Percentiles rank a stretch among this genome's conserved stretches.
These are phyloP conservation scores for Epiblema foenella DNA, from an alignment of 2,888 invertebrate genomes.

Conservation along the genomic window DNA sequence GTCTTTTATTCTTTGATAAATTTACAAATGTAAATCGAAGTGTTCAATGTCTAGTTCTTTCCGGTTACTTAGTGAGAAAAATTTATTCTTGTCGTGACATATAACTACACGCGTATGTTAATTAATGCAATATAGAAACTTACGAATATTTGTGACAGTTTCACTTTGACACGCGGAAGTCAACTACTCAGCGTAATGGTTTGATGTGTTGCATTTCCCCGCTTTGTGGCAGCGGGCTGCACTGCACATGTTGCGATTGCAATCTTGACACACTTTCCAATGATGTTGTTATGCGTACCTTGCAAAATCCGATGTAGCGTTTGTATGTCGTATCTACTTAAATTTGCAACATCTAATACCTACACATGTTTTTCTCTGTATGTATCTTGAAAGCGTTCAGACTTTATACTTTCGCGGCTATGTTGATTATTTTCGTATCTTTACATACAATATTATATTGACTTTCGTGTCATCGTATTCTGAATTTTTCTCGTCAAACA, in stretches of 20 bases:
- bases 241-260: slow-evolving; percentile 71
- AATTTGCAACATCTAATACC: slow-evolving; percentile 48
- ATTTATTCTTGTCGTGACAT: background rate
- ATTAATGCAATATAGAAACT: background rate
- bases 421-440: background rate
- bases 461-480: slow-evolving; percentile 19
- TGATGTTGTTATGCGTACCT: slow-evolving; percentile 78
- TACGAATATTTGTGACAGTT: slow-evolving; percentile 15
- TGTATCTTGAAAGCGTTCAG: background rate
- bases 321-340: slow-evolving; percentile 56
- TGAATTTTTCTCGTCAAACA: slow-evolving; percentile 36
- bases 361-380: slow-evolving; percentile 12
- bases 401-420: background rate
- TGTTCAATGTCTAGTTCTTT: background rate
- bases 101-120: background rate
- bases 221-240: slow-evolving; percentile 64
- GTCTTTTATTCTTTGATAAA: slow-evolving; percentile 17
- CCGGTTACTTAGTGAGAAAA: background rate
- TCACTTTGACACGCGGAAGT: slow-evolving; percentile 53
- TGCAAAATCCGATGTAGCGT: slow-evolving; percentile 77
- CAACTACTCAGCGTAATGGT: slow-evolving; percentile 59
- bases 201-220: slow-evolving; percentile 71
- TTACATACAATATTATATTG: slow-evolving; percentile 3
- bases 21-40: slow-evolving; percentile 1
- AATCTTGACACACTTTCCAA: slow-evolving; percentile 84